Base-by-base conservation (phyloP, 2,113 vertebrate genomes). In the Coptodon rendalli region DNA sequence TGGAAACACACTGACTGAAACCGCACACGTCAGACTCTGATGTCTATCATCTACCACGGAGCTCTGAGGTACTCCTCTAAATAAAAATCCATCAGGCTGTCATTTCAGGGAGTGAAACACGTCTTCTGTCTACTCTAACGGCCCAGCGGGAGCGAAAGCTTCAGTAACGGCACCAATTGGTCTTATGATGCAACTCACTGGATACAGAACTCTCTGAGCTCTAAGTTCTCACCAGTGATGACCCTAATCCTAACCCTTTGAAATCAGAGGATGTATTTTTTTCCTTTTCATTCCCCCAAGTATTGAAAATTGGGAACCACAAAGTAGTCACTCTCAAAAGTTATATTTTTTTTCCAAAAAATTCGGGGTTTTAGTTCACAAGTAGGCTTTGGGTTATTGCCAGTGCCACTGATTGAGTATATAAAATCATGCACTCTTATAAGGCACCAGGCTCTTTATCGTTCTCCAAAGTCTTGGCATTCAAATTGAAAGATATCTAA, bases 1-100 rank as follows among this genome's bases (percentile, higher is more conserved):
- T 90, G 91, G 83, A 83, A 83, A 87, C 73, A 76, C 45, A 80
- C 48, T 2, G 54, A 84, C 89, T 91, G 90, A 92, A 93, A 87
- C 88, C 82, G 84, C 52, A 36, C 13, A 68, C 5, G 6, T 22
- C 66, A 86, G 76, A 89, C 63, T 86, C 84, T 38, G 63, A 71
- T 16, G 81, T 27, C 54, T 13, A 22, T 81, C 61, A 79, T 57
- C 24, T 73, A 27, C 66, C 29, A 14, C 4, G 27, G 71, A 45
- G 27, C 80, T 84, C 84, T 14, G 50, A 81, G 80, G 52, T 76
- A 63, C 45, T 76, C 38, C 73, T 61, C 24, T 9, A 40, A 14
- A 82, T 63, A 29, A 88, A 57, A 80, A n/a, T 40, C 54, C 56
- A 34, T 31, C 76, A 78, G 19, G 50, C 36, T 81, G 34, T 43